Conservation (phyloP, 2,113 vertebrate species). For the Podarcis cretensis region DNA sequence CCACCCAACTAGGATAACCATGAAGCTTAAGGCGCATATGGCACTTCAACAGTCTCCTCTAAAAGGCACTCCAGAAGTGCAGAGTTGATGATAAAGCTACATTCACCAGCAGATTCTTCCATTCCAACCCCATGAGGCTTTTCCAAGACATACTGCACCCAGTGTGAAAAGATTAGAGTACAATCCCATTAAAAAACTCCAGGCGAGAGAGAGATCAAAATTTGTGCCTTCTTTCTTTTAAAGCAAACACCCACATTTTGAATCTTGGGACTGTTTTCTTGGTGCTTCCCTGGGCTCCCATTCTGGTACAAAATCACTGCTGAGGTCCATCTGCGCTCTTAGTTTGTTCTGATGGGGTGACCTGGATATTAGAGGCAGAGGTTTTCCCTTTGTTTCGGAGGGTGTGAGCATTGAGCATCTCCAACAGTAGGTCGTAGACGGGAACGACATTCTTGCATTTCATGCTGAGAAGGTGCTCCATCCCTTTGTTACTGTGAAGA, state of each 20-base stretch:
- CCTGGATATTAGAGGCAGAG: conserved; percentile 46
- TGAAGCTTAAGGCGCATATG: conserved; percentile 55
- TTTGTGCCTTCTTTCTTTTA: neutral
- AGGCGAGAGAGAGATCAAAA: neutral
- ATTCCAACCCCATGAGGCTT: neutral
- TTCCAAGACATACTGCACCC: neutral
- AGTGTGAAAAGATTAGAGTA: neutral
- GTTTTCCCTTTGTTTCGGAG: conserved; percentile 77
- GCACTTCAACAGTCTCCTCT: conserved; percentile 58
- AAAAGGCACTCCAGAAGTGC: conserved; percentile 64
- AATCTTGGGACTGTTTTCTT: conserved; percentile 4
- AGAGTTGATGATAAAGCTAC: conserved; percentile 20
- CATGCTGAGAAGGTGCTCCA: conserved; percentile 96
- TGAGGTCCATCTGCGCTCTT: conserved; percentile 50
- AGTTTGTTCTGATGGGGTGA: conserved; percentile 47
- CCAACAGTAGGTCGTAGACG: conserved; percentile 92
- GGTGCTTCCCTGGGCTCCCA: neutral
- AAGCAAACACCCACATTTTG: neutral
- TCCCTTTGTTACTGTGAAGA: conserved; percentile 91
- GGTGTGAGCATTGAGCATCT: conserved; percentile 94
- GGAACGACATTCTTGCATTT: conserved; percentile 95
- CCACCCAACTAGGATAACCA: conserved; percentile 15
- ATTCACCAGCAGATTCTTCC: rapidly evolving
- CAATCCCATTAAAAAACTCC: neutral
- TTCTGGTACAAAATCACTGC: conserved; percentile 14